A percentile compares a stretch with the other conserved stretches of the same genome.
These are phyloP conservation scores for Bovichtus variegatus DNA, from an alignment of 2,797 vertebrate species.

Conservation along the genomic window DNA sequence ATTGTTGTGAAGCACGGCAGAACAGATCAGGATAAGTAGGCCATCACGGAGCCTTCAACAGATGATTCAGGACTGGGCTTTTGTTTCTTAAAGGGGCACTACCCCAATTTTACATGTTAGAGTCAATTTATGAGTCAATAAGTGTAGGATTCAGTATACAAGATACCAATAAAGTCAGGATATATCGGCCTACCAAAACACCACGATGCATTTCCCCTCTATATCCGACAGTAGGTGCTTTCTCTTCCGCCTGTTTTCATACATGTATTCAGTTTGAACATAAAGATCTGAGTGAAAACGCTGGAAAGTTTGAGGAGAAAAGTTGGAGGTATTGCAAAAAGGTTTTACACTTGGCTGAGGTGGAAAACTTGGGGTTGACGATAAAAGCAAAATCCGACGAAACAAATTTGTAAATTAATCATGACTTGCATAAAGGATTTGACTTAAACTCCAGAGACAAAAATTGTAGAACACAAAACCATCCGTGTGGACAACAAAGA, in stretches of 20 bases:
- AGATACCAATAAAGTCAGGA: neutral
- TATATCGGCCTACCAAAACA: neutral
- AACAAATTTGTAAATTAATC: neutral
- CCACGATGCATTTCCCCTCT: neutral
- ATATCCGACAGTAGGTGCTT: neutral
- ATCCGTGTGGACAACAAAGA: neutral
- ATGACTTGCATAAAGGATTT: neutral
- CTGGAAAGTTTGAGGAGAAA: neutral
- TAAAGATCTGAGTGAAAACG: neutral
- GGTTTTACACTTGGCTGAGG: neutral
- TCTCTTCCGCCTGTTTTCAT: neutral
- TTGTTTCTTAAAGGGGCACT: neutral
- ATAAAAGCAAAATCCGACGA: neutral
- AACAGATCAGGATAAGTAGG: conserved; percentile 13
- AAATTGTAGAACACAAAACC: neutral
- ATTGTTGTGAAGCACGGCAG: conserved; percentile 1
- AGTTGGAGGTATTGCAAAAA: neutral
- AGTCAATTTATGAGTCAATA: neutral
- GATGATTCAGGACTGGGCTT: neutral
- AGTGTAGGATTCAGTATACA: neutral
- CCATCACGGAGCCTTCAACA: neutral
- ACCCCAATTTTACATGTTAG: neutral
- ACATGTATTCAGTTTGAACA: neutral
- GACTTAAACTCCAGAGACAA: neutral
- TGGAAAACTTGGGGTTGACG: neutral